A percentile compares a stretch with the other conserved stretches of the same genome.
Conservation (phyloP, 2,113 vertebrate species). For the Calonectris borealis region DNA sequence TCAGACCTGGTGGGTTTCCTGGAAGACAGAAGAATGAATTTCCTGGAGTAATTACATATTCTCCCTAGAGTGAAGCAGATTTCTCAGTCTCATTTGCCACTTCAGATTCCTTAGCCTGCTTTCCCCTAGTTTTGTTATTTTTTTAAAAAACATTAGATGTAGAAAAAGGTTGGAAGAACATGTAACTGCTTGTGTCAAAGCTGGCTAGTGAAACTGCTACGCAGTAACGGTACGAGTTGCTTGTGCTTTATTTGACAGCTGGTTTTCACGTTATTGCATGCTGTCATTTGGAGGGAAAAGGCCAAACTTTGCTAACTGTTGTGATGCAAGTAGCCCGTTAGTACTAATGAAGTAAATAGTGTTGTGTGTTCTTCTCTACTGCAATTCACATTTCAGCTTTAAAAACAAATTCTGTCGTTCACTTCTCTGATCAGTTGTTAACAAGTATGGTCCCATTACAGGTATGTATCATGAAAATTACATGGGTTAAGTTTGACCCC, state of each 20-base stretch:
- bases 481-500: neutral
- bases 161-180: neutral
- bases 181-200: neutral
- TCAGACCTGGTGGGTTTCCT: conserved; percentile 57
- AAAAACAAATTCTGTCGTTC: neutral
- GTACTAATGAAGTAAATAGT: neutral
- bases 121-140: neutral
- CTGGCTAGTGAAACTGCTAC: neutral
- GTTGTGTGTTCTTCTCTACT: neutral
- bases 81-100: neutral
- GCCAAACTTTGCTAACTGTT: neutral
- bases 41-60: conserved; percentile 37
- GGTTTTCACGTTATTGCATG: neutral
- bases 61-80: conserved; percentile 8
- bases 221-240: neutral
- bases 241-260: neutral
- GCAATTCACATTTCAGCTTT: neutral
- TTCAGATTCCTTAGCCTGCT: neutral
- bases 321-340: neutral
- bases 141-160: neutral
- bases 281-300: neutral
- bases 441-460: neutral
- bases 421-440: neutral
- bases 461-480: neutral
- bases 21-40: conserved; percentile 52